phyloP scores from a whole-genome alignment of 2,113 vertebrate genomes.

The Emydocephalus ijimae region DNA sequence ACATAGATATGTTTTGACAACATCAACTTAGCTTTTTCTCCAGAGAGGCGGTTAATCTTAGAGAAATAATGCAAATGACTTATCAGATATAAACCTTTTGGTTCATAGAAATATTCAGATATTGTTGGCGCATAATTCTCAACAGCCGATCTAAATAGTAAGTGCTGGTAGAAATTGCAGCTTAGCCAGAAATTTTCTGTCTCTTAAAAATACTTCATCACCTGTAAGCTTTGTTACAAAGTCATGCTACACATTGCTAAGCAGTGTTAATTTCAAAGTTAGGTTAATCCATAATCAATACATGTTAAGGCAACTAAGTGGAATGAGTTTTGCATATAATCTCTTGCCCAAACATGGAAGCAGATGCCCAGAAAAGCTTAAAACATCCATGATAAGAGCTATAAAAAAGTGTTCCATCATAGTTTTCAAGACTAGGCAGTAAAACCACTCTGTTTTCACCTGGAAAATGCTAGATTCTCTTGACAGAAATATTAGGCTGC shows the following conservation, averaged over 20 bases:
- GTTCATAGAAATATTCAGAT: background rate
- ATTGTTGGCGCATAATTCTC: background rate
- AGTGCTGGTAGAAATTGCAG: background rate
- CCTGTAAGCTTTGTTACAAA: background rate
- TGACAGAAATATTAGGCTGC: background rate
- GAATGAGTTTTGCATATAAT: background rate
- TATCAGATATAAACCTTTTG: background rate
- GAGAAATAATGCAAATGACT: background rate
- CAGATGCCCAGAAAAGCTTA: background rate
- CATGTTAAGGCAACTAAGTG: background rate
- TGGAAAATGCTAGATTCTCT: background rate
- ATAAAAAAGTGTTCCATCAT: background rate
- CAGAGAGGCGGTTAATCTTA: background rate
- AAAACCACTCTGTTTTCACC: background rate
- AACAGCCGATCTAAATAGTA: background rate
- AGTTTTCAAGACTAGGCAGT: background rate
- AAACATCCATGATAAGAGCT: background rate
- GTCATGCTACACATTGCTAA: background rate
- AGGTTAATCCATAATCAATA: background rate
- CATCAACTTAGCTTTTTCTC: background rate
- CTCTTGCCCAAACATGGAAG: background rate
- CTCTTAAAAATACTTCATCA: background rate
- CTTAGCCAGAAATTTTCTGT: background rate
- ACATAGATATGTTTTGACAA: slow-evolving; percentile 33
- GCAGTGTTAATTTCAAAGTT: background rate